Base-by-base conservation (phyloP, 35 echinoderm and acorn worm species). In the Holothuria glaberrima region DNA sequence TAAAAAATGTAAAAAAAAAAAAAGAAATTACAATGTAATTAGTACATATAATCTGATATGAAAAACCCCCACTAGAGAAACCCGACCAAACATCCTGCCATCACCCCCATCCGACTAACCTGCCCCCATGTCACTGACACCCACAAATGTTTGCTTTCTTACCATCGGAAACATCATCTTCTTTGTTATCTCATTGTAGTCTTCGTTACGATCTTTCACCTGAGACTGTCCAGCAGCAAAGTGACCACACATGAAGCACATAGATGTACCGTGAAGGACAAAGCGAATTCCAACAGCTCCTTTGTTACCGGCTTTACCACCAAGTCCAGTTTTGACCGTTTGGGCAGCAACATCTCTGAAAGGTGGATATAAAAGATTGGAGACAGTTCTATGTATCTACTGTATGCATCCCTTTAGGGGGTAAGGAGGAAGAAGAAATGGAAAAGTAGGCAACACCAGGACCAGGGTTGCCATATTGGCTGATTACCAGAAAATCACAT, bases 121-220 rank as follows among this genome's bases (percentile, higher is more conserved):
- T n/a, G n/a, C n/a, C n/a, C n/a, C n/a, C n/a, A n/a, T n/a, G n/a
- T n/a, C n/a, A n/a, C n/a, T n/a, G n/a, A n/a, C n/a, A n/a, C n/a
- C n/a, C n/a, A n/a, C n/a, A n/a, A n/a, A n/a, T n/a, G n/a, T 69
- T 69, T 29, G 5, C 9, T 0, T 1, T 69, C 92, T 94, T 80
- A 98, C 96, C 96, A 98, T 98, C n/a, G 96, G 96, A 69, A 98
- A 98, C 90, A 98, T 92, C 63, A 98, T 93, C 58, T 91, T 92
- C 27, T 75, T 89, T 48, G 92, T 92, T 25, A 94, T 92, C 67
- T 98, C 96, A 5, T 70, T 71, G 58, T 98, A 98, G 76, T 98
- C 96, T 13, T 98, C 96, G 48, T 98, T 98, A 7, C 96, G 31
- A 25, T 98, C 96, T 77, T 98, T 98, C 35, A 98, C 88, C 54